A percentile compares a stretch with the other conserved stretches of the same genome.
Evolutionary conservation across 2,888 invertebrate genomes (phyloP).

Genomic region (Orthosia gothica): DNA sequence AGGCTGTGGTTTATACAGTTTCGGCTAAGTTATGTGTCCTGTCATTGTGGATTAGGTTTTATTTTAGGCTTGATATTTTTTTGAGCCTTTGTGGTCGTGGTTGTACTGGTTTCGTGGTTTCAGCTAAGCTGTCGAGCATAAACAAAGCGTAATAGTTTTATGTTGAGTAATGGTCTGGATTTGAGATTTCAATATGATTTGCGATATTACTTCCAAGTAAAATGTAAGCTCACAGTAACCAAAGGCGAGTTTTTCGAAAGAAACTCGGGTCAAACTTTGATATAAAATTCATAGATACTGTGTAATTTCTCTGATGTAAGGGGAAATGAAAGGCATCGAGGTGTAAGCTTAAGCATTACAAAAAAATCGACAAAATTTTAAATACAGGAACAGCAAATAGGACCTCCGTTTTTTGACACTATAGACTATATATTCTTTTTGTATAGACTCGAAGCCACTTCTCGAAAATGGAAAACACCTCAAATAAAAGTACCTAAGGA

Average conservation of each 20-base stretch:
- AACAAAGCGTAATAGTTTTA: background rate
- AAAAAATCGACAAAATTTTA: background rate
- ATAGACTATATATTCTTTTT: background rate
- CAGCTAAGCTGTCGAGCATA: background rate
- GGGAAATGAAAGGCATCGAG: no score
- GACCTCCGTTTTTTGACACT: background rate
- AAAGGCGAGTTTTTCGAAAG: background rate
- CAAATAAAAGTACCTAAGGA: no score
- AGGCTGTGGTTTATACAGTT: constrained; percentile 30
- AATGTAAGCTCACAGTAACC: background rate
- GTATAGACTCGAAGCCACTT: no score
- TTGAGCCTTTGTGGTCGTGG: background rate
- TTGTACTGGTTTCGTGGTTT: constrained; percentile 4
- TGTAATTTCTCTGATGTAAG: background rate
- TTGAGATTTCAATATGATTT: background rate
- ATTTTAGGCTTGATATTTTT: constrained; percentile 1
- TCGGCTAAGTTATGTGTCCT: constrained; percentile 26
- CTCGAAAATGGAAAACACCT: background rate
- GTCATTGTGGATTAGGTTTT: constrained; percentile 26
- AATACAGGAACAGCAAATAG: background rate
- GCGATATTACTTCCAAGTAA: background rate
- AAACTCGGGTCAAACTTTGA: background rate
- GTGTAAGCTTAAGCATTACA: background rate
- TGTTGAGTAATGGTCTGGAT: background rate
- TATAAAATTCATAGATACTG: background rate